phyloP scores from a whole-genome alignment of 2,113 vertebrate genomes.

The Boleophthalmus pectinirostris region DNA sequence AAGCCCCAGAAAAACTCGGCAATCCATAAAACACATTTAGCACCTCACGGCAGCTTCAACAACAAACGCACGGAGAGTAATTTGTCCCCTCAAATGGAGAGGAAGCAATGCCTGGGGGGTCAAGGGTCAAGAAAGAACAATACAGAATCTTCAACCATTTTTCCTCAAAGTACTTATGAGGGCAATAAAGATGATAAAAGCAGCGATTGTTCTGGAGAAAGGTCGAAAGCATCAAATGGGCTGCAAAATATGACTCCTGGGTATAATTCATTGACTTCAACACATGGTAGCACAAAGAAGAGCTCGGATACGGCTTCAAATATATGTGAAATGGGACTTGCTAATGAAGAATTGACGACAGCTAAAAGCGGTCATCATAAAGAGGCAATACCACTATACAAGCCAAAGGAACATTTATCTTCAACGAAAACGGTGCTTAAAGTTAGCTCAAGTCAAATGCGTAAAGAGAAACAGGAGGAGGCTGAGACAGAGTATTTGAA shows the following conservation, averaged over 20 bases:
- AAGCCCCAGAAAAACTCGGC: slow-evolving; percentile 12
- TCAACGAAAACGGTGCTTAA: neutral
- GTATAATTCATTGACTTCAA: slow-evolving; percentile 5
- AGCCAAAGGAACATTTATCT: neutral
- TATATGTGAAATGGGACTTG: slow-evolving; percentile 1
- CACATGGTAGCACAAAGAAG: neutral
- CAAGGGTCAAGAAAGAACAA: slow-evolving; percentile 19
- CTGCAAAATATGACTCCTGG: neutral
- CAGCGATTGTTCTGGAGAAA: neutral
- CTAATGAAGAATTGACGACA: neutral
- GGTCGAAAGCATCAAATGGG: neutral
- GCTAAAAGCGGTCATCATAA: neutral
- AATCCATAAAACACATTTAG: neutral
- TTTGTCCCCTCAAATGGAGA: slow-evolving; percentile 13
- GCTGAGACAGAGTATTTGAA: slow-evolving; percentile 10
- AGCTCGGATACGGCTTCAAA: neutral
- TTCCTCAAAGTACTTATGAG: slow-evolving; percentile 14
- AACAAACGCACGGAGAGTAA: slow-evolving; percentile 15
- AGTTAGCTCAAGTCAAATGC: slow-evolving; percentile 1
- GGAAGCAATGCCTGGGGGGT: slow-evolving; percentile 1
- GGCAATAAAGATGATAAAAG: slow-evolving; percentile 2
- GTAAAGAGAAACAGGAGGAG: slow-evolving; percentile 4
- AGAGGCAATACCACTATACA: neutral
- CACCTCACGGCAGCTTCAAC: slow-evolving; percentile 6
- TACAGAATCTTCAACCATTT: neutral